Conservation (phyloP, 1,140 invertebrate genomes). For the Cryptotermes secundus region DNA sequence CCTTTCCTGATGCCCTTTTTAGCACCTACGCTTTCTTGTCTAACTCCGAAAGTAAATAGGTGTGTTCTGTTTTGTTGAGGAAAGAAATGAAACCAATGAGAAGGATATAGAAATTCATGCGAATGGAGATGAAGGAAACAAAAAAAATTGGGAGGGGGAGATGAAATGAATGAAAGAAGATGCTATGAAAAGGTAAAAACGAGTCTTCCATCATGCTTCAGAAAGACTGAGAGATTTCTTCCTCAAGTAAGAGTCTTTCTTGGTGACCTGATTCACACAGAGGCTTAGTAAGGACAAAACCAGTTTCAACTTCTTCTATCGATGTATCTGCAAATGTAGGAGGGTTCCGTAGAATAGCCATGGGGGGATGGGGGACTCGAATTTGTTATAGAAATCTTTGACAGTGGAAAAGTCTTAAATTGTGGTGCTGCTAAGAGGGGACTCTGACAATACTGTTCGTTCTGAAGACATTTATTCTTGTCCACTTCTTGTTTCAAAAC, state of each 20-base stretch:
- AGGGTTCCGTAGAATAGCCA: background rate
- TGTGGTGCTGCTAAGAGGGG: background rate
- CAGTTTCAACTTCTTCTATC: background rate
- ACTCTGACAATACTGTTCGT: background rate
- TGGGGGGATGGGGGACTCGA: background rate
- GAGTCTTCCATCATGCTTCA: background rate
- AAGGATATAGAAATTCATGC: conserved; percentile 4
- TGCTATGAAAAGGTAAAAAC: background rate
- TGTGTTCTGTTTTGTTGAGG: background rate
- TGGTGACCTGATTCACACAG: conserved; percentile 13
- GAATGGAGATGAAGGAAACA: conserved; percentile 1
- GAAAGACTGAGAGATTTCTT: conserved; percentile 7
- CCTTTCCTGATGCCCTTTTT: background rate
- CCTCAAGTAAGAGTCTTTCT: background rate
- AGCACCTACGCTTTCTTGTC: conserved; percentile 12
- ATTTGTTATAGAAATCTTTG: conserved; percentile 18
- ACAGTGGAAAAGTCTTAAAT: background rate
- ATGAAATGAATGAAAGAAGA: background rate
- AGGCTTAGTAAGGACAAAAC: conserved; percentile 12
- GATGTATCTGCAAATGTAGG: background rate
- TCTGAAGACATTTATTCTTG: background rate
- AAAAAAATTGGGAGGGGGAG: too few relatives aligned
- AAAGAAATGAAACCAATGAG: background rate
- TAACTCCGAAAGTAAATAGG: conserved; percentile 4
- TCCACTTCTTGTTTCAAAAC: too few relatives aligned